Percentiles rank a stretch among this genome's conserved stretches.
Evolutionary conservation across 2,113 vertebrate species (phyloP).

Genomic region (Campylomormyrus numenius): DNA sequence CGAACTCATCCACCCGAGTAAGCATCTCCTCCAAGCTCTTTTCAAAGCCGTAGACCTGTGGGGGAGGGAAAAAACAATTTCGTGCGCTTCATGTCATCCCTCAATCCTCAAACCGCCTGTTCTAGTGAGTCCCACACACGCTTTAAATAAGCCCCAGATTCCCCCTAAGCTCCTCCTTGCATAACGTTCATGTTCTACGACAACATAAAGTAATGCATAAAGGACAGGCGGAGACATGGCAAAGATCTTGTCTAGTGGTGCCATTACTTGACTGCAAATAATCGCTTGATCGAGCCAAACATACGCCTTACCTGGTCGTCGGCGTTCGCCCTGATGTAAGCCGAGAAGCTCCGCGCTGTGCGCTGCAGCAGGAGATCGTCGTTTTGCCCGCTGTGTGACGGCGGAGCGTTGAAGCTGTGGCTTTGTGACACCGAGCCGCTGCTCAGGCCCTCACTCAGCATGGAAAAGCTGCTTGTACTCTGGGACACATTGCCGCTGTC

Average conservation of each 20-base stretch:
- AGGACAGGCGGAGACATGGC: background rate
- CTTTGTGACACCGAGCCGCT: slow-evolving; percentile 61
- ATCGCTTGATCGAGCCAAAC: background rate
- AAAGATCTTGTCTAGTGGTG: background rate
- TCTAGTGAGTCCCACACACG: background rate
- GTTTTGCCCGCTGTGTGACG: slow-evolving; percentile 27
- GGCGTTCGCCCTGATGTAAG: slow-evolving; percentile 57
- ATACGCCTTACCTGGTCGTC: slow-evolving; percentile 56
- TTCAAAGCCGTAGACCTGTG: slow-evolving; percentile 72
- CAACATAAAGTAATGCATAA: background rate
- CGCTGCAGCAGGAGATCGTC: slow-evolving; percentile 57
- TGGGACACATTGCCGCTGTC: slow-evolving; percentile 89
- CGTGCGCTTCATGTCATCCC: background rate
- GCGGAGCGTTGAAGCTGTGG: slow-evolving; percentile 58
- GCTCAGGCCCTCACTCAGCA: slow-evolving; percentile 67
- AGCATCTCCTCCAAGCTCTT: slow-evolving; percentile 85
- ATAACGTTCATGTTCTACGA: background rate
- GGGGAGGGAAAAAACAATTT: background rate
- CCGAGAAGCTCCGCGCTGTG: slow-evolving; percentile 54
- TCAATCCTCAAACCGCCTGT: background rate
- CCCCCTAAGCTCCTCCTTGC: background rate
- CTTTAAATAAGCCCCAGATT: background rate
- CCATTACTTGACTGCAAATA: background rate
- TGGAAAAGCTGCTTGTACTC: slow-evolving; percentile 79
- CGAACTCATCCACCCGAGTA: slow-evolving; percentile 88